Conservation (phyloP, 2,797 vertebrate species). For the Lacerta bilineata region DNA sequence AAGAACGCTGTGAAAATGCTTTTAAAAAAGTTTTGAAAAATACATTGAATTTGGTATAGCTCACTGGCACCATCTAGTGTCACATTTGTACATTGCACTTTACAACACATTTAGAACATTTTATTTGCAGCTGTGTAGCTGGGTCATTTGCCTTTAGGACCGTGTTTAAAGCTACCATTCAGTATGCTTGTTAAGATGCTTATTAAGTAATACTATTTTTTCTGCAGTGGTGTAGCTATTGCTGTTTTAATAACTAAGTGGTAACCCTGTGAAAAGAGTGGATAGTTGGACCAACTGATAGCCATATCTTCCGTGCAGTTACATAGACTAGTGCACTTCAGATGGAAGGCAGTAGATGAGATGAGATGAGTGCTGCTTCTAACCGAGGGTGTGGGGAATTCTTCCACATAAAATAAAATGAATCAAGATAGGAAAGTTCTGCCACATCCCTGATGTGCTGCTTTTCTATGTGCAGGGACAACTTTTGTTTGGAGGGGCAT, state of each 20-base stretch:
- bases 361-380: not conserved
- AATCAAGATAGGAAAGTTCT: not conserved
- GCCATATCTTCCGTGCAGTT: conserved; percentile 25
- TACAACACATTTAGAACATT: too few species aligned
- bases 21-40: too few species aligned
- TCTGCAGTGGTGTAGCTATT: not conserved
- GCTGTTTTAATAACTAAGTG: not conserved
- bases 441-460: not conserved
- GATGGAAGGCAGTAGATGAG: not conserved
- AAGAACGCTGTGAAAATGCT: too few species aligned
- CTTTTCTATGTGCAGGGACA: not conserved
- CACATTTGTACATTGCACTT: too few species aligned
- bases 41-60: too few species aligned
- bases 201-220: not conserved
- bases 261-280: not conserved
- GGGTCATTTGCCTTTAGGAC: not conserved
- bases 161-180: not conserved
- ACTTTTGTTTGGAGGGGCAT: not conserved
- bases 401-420: not conserved
- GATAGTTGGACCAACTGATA: conserved; percentile 1
- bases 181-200: conserved; percentile 2
- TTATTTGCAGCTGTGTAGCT: too few species aligned
- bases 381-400: too few species aligned
- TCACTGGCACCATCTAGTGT: too few species aligned
- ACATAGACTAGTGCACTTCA: not conserved